Evolutionary conservation across 2,113 vertebrate species (phyloP), one percentile per base, ranked within the genome.

Genomic region (Hemiscyllium ocellatum): DNA sequence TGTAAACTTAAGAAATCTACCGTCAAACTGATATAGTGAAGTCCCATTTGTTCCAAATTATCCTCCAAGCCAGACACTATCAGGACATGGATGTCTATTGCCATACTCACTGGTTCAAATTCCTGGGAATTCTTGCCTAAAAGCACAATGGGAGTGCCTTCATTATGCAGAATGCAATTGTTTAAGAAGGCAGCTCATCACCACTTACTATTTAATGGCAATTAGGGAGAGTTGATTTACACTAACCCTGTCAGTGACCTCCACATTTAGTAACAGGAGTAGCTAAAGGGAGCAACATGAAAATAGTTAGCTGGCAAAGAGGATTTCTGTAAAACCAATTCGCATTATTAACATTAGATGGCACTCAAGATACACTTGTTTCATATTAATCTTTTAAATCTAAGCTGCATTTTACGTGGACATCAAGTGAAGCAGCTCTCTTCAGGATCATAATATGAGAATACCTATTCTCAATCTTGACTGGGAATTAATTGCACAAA

Each of bases 311-410:
- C 61, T 91, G n/a, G 50, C 4, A 69, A 94, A 94, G n/a, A 47
- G 47, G n/a, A 13, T 37, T 94, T 26, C 68, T 95, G 42, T 33
- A 29, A 76, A 70, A 52, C 37, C 68, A 95, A 70, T 72, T 95
- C 26, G 37, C 68, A 47, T 94, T 47, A 70, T 47, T 94, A 94
- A 94, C 91, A 94, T 47, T 94, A 94, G 91, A 94, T 69, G 91
- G 65, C 91, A 95, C 69, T 95, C 93, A 95, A 22, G 93, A 95
- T 72, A 72, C 68, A 29, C 17, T 22, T 95, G 47, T 72, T 95
- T 42, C 72, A 37, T 66, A 91, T 66, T 66, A 65, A 66, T 91
- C 29, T 91, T 91, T 91, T 66, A n/a, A 65, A 26, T 52, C 20
- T 72, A 29, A 65, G 10, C 68, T 95, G 20, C n/a, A 66, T 68